phyloP scores from a whole-genome alignment of 2,888 invertebrate species.

The Coelinius sp. region DNA sequence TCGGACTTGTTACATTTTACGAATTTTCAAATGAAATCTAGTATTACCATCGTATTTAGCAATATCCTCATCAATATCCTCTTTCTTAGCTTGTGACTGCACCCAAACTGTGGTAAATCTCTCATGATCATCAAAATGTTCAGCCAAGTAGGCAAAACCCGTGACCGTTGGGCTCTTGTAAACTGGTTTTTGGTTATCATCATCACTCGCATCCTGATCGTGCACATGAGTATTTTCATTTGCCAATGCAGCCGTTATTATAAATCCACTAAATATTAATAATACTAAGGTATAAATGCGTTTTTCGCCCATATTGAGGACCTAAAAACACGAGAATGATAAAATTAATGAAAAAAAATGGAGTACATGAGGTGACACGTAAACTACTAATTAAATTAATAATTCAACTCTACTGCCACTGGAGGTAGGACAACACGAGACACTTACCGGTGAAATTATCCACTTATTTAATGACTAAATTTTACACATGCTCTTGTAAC shows the following conservation, averaged over 20 bases:
- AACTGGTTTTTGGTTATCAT: slow-evolving; percentile 41
- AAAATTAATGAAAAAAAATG: neutral
- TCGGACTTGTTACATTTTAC: too few relatives aligned
- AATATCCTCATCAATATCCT: slow-evolving; percentile 87
- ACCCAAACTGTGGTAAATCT: slow-evolving; percentile 87
- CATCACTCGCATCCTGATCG: slow-evolving; percentile 47
- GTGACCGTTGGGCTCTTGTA: slow-evolving; percentile 81
- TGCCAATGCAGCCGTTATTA: slow-evolving; percentile 37
- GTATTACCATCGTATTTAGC: slow-evolving; percentile 92
- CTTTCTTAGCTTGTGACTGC: slow-evolving; percentile 92
- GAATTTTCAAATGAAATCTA: neutral
- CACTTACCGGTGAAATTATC: slow-evolving; percentile 43
- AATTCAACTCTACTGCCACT: neutral
- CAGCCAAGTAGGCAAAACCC: slow-evolving; percentile 81
- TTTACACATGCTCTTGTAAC: slow-evolving; percentile 40
- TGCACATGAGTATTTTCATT: slow-evolving; percentile 51
- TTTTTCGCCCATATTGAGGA: slow-evolving; percentile 58
- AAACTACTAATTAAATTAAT: slow-evolving; percentile 17
- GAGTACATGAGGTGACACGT: neutral
- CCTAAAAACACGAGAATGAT: slow-evolving; percentile 23
- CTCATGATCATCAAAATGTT: slow-evolving; percentile 87
- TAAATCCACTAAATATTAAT: slow-evolving; percentile 47
- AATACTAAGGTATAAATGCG: slow-evolving; percentile 44
- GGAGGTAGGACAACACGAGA: neutral
- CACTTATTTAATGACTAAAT: slow-evolving; percentile 19